Evolutionary conservation across 2,888 invertebrate genomes (phyloP), one percentile per base, ranked within the genome.

Genomic region (Tachina fera): DNA sequence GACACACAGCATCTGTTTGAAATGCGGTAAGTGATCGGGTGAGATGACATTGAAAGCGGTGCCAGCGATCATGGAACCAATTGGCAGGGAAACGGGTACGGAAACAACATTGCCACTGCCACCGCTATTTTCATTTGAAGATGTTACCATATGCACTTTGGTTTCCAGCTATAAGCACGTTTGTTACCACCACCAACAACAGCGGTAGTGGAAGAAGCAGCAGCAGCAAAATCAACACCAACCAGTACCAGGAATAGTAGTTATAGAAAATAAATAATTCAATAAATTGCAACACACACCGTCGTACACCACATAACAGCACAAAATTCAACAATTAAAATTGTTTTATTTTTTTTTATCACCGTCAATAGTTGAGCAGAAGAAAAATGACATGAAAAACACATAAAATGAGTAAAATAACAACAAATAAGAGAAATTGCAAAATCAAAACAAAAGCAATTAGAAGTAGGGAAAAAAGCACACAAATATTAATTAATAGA

Each of bases 1-100:
- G 87, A 97, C 96, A 91, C 97, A 97, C 91, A 97, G 92, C 95
- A 97, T 96, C 88, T 96, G 96, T 91, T 97, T 96, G 91, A 97
- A 96, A 92, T 97, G 96, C 90, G 96, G 96, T 90, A 97, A 92
- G 91, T 97, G 96, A 90, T 97, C 97, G 49, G 96, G 95, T 43
- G 97, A 96, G 92, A 97, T 97, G 90, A 97, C 97, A 94, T 97
- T 97, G 93, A 96, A 97, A 60, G 97, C 95, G 87, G 96, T 96
- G 51, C 96, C 96, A 75, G 96, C 94, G 91, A 97, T 96, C 90
- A 97, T 95, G 31, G 96, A 96, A 72, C 96, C 96, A 87, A 97
- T 96, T 43, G 96, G 96, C 90, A 97, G 92, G 68, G 92, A 91
- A 41, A 91, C 91, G 76, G 92, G 91, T 70, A 92, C 92, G 72